Evolutionary conservation across 64 coral and sea anemone genomes (phyloP).

Genomic region (Dendrophyllia cribrosa): DNA sequence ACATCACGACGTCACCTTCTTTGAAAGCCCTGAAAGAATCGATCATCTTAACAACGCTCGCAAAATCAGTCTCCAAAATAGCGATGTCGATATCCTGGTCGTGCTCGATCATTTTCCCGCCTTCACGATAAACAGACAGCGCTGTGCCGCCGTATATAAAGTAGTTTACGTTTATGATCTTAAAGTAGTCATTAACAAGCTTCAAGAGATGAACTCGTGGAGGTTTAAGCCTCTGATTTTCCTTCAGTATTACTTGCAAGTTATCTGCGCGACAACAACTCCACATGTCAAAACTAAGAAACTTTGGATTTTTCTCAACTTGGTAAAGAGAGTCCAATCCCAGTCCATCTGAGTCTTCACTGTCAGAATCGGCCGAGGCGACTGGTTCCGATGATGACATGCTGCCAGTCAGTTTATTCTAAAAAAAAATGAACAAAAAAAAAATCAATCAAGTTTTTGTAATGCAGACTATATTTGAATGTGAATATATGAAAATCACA

Average conservation of each 20-base stretch:
- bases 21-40: not conserved
- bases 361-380: not conserved
- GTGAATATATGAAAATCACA: too few relatives aligned
- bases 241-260: not conserved
- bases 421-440: too few relatives aligned
- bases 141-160: slow-evolving; percentile 35
- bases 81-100: slow-evolving; percentile 19
- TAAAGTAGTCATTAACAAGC: slow-evolving; percentile 2
- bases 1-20: slow-evolving; percentile 1
- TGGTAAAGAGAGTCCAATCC: not conserved
- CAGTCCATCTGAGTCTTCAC: not conserved
- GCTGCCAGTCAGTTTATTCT: not conserved
- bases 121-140: slow-evolving; percentile 43
- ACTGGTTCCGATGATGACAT: not conserved
- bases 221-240: slow-evolving; percentile 18
- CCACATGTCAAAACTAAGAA: slow-evolving; percentile 41
- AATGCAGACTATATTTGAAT: too few relatives aligned
- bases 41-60: slow-evolving; percentile 15
- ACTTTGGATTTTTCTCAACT: not conserved
- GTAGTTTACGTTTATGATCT: not conserved
- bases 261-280: not conserved
- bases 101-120: slow-evolving; percentile 39
- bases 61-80: slow-evolving; percentile 36
- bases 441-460: too few relatives aligned
- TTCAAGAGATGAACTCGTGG: not conserved